These are phyloP conservation scores for Hypena proboscidalis DNA, from an alignment of 2,888 invertebrate genomes.

Conservation along the genomic window DNA sequence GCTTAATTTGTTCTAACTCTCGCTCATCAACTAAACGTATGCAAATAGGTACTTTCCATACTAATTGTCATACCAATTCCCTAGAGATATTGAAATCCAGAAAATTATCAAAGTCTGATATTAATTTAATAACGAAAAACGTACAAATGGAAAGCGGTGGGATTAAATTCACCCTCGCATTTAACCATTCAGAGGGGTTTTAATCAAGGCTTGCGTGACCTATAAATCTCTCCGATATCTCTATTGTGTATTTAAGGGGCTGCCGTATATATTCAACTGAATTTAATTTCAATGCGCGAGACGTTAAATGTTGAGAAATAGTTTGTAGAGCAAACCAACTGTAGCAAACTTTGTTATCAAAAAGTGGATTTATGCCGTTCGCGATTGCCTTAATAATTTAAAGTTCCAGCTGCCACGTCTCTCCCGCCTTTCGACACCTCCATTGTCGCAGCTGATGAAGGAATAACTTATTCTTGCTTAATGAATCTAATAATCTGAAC, in stretches of 20 bases:
- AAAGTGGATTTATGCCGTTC: slow-evolving; percentile 42
- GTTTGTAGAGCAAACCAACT: slow-evolving; percentile 21
- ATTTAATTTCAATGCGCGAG: slow-evolving; percentile 18
- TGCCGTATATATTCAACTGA: slow-evolving; percentile 26
- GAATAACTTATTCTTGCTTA: no score
- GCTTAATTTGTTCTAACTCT: no score
- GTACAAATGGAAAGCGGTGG: slow-evolving; percentile 48
- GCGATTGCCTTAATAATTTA: slow-evolving; percentile 54
- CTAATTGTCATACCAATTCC: slow-evolving; percentile 4
- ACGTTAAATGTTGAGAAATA: slow-evolving; percentile 28
- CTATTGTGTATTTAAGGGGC: slow-evolving; percentile 54
- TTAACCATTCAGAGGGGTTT: slow-evolving; percentile 56
- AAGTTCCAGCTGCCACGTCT: slow-evolving; percentile 58
- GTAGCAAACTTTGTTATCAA: slow-evolving; percentile 21
- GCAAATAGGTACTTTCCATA: background rate
- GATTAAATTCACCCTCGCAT: slow-evolving; percentile 51
- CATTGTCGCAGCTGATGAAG: slow-evolving; percentile 37
- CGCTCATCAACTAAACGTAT: no score
- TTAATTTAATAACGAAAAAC: slow-evolving; percentile 40
- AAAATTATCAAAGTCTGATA: slow-evolving; percentile 20
- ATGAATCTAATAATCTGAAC: no score
- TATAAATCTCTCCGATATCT: slow-evolving; percentile 65
- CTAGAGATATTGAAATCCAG: slow-evolving; percentile 15
- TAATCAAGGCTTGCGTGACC: slow-evolving; percentile 68
- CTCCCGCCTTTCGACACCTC: slow-evolving; percentile 41